phyloP scores from a whole-genome alignment of 2,888 invertebrate species.

The Steinernema carpocapsae region DNA sequence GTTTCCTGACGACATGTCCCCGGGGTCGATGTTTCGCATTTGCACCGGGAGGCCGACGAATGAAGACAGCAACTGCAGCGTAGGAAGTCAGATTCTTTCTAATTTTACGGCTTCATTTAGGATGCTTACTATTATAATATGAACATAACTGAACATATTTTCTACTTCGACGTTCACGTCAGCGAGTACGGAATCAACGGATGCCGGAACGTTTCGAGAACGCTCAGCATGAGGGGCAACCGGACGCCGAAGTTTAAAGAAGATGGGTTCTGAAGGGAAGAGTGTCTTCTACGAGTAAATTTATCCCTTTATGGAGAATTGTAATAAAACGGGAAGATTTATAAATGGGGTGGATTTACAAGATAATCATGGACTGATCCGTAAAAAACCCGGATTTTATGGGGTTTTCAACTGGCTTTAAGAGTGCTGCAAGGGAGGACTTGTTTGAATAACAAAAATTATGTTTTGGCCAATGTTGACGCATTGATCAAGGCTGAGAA shows the following conservation, averaged over 20 bases:
- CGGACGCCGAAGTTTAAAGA: background rate
- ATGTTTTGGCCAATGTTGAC: too few relatives aligned
- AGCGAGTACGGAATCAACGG: conserved; percentile 55
- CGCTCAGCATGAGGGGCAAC: background rate
- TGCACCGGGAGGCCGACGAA: conserved; percentile 59
- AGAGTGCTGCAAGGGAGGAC: too few relatives aligned
- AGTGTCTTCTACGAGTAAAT: background rate
- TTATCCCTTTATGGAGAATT: background rate
- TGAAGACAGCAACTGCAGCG: conserved; percentile 63
- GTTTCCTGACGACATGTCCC: conserved; percentile 60
- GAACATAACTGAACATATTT: conserved; percentile 60
- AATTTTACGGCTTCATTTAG: background rate
- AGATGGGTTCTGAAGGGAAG: background rate
- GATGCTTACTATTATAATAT: conserved; percentile 42
- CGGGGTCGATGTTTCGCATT: conserved; percentile 46
- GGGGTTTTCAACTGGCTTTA: too few relatives aligned
- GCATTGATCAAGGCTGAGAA: too few relatives aligned
- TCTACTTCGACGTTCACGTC: conserved; percentile 63
- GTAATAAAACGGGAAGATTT: background rate
- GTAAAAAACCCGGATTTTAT: background rate
- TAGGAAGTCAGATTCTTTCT: conserved; percentile 24
- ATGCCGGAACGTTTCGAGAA: conserved; percentile 40
- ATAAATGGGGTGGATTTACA: background rate
- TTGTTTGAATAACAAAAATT: conserved; percentile 1
- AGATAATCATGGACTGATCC: background rate